Evolutionary conservation across 2,888 invertebrate genomes (phyloP).

Genomic region (Chromoteleia sp.): DNA sequence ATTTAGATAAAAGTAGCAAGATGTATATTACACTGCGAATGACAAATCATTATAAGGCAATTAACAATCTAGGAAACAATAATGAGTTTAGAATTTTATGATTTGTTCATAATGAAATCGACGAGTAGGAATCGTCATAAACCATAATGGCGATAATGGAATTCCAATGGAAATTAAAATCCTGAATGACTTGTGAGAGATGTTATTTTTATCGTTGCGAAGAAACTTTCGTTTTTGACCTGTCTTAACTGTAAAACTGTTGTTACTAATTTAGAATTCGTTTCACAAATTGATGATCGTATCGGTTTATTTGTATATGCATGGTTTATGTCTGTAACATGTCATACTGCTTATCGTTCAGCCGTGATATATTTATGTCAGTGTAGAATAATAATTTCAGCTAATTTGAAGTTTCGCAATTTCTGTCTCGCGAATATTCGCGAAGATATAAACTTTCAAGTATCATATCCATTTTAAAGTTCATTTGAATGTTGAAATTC

Average conservation of each 20-base stretch:
- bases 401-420: constrained; percentile 60
- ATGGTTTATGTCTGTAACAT: constrained; percentile 50
- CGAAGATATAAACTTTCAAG: constrained; percentile 57
- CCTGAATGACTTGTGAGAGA: constrained; percentile 17
- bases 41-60: too few relatives aligned
- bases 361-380: constrained; percentile 58
- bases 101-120: constrained; percentile 22
- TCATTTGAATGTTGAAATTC: constrained; percentile 39
- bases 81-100: constrained; percentile 20
- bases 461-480: constrained; percentile 43
- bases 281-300: constrained; percentile 44
- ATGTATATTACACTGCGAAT: too few relatives aligned
- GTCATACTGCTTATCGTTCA: constrained; percentile 52
- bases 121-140: constrained; percentile 9
- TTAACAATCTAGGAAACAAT: too few relatives aligned
- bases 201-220: constrained; percentile 2
- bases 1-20: too few relatives aligned
- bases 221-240: constrained; percentile 37
- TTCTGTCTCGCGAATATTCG: constrained; percentile 45
- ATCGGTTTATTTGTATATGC: constrained; percentile 44
- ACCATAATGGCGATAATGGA: constrained; percentile 20
- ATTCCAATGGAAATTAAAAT: constrained; percentile 21
- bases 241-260: constrained; percentile 37
- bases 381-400: constrained; percentile 53
- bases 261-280: constrained; percentile 43